These are phyloP conservation scores for Phytoseiulus persimilis DNA, from an alignment of 2,888 invertebrate genomes.

Conservation along the genomic window DNA sequence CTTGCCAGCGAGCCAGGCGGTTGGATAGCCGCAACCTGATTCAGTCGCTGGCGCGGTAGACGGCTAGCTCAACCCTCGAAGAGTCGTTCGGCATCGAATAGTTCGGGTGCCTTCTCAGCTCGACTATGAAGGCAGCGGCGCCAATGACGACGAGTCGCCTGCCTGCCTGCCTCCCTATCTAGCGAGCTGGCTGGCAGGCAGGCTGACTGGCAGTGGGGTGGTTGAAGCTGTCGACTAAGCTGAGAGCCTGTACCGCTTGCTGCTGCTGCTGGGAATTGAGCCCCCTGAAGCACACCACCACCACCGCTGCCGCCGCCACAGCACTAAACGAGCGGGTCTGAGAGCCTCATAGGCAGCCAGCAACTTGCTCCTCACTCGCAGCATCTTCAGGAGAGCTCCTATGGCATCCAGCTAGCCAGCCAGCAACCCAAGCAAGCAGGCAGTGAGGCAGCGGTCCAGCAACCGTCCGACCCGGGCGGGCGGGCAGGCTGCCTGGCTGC, in stretches of 20 bases:
- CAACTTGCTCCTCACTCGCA: neutral
- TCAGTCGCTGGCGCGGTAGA: neutral
- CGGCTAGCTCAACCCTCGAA: too few relatives aligned
- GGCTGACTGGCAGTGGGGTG: neutral
- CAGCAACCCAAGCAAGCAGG: neutral
- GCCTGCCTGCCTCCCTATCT: neutral
- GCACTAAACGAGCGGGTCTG: neutral
- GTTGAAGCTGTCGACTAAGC: neutral
- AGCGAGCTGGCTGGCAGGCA: neutral
- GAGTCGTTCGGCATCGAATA: too few relatives aligned
- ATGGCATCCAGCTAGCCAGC: neutral
- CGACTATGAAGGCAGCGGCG: neutral
- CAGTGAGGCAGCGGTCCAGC: neutral
- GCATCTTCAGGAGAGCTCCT: neutral
- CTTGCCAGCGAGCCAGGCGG: neutral
- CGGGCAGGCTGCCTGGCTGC: neutral
- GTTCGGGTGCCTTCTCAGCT: neutral
- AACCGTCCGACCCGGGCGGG: neutral
- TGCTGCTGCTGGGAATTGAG: neutral
- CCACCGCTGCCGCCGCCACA: neutral
- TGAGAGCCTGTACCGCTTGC: conserved; percentile 5
- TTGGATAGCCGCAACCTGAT: neutral
- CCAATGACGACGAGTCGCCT: neutral
- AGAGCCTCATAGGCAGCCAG: conserved; percentile 5
- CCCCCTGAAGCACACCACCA: neutral